Evolutionary conservation across 2,113 vertebrate species (phyloP).

Genomic region (Notechis scutatus): DNA sequence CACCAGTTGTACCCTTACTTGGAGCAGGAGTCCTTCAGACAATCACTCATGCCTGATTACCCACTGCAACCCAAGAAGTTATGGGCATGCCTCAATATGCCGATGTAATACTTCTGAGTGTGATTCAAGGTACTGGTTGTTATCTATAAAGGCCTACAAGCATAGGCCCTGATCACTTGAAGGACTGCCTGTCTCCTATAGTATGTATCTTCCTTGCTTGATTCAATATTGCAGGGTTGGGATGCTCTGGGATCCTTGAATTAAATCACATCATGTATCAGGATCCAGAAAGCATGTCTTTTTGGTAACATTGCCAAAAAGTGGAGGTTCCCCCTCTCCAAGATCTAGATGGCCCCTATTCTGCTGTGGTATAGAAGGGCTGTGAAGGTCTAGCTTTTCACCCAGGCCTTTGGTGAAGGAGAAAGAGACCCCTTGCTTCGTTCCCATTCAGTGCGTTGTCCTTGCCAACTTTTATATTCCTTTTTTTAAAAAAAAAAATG

Average conservation of each 20-base stretch:
- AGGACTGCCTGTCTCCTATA: neutral
- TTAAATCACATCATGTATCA: neutral
- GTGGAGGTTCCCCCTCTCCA: neutral
- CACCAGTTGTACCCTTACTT: neutral
- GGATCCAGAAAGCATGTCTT: neutral
- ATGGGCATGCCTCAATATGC: neutral
- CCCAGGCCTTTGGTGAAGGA: neutral
- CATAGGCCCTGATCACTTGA: neutral
- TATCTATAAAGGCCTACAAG: neutral
- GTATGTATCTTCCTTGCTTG: neutral
- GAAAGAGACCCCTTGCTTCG: neutral
- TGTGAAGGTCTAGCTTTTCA: neutral
- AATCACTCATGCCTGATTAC: neutral
- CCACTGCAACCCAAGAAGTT: neutral
- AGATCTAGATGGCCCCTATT: neutral
- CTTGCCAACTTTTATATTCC: neutral
- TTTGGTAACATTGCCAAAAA: neutral
- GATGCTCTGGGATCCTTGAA: neutral
- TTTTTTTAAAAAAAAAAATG: no score
- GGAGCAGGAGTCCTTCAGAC: neutral
- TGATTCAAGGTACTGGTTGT: neutral
- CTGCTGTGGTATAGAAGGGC: neutral
- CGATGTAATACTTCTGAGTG: neutral
- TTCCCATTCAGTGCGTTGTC: neutral
- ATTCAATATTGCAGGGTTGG: neutral